Percentiles rank a stretch among this genome's conserved stretches.
Evolutionary conservation across 2,888 invertebrate species (phyloP).

Genomic region (Rhorus exstirpatorius): DNA sequence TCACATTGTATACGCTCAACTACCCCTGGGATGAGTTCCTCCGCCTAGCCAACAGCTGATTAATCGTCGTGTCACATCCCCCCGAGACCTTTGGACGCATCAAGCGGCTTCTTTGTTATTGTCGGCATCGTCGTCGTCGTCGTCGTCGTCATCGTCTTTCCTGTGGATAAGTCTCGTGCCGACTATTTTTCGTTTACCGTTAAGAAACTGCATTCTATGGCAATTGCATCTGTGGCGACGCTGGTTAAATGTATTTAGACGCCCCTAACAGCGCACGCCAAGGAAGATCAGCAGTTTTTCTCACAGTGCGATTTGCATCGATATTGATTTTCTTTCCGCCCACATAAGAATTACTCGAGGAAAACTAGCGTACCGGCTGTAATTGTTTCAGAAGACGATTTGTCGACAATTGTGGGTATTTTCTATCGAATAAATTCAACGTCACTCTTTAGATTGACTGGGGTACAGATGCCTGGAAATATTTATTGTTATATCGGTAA

Average conservation of each 20-base stretch:
- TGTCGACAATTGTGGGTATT: background rate
- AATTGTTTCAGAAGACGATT: background rate
- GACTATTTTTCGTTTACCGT: conserved; percentile 80
- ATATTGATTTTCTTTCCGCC: conserved; percentile 33
- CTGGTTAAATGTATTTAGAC: conserved; percentile 39
- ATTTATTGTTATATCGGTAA: no score
- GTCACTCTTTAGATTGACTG: background rate
- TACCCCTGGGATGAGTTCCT: conserved; percentile 79
- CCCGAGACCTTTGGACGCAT: conserved; percentile 81
- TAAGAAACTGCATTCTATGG: conserved; percentile 70
- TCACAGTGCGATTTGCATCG: conserved; percentile 31
- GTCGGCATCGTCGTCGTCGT: conserved; percentile 27
- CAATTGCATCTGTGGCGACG: conserved; percentile 31
- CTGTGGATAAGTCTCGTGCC: conserved; percentile 78
- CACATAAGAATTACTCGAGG: background rate
- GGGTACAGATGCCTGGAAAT: background rate
- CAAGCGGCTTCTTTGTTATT: conserved; percentile 83
- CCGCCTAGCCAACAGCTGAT: conserved; percentile 86
- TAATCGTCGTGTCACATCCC: conserved; percentile 84
- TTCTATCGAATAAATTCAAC: background rate
- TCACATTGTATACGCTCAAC: conserved; percentile 81
- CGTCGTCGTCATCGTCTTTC: conserved; percentile 33
- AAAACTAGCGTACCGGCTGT: conserved; percentile 32
- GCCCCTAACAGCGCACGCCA: conserved; percentile 24
- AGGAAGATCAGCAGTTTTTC: conserved; percentile 2